A percentile compares a stretch with the other conserved stretches of the same genome.
Evolutionary conservation across 2,113 vertebrate species (phyloP).

Genomic region (Epinephelus fuscoguttatus): DNA sequence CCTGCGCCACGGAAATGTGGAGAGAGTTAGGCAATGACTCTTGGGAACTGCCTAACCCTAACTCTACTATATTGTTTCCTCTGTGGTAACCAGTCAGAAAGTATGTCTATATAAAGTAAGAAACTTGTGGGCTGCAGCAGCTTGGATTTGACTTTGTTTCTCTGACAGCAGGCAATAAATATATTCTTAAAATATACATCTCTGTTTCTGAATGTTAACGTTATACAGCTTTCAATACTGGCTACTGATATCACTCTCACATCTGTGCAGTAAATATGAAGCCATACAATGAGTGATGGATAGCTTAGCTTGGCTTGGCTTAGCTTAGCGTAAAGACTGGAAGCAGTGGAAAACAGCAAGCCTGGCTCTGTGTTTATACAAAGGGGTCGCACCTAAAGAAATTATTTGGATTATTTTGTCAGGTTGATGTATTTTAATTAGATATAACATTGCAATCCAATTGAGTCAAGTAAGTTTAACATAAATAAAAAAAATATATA

Average conservation of each 20-base stretch:
- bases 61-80: constrained; percentile 67
- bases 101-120: constrained; percentile 49
- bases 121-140: constrained; percentile 32
- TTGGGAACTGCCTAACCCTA: constrained; percentile 54
- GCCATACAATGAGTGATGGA: neutral
- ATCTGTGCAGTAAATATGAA: neutral
- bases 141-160: constrained; percentile 43
- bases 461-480: too few species aligned
- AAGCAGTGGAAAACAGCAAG: neutral
- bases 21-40: constrained; percentile 51
- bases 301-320: neutral
- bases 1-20: constrained; percentile 64
- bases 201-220: neutral
- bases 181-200: neutral
- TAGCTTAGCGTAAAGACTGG: neutral
- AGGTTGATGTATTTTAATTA: too few species aligned
- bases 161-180: constrained; percentile 21
- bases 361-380: neutral
- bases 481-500: too few species aligned
- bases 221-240: neutral
- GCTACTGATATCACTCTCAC: neutral
- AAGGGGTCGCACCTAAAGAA: too few species aligned
- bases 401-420: too few species aligned
- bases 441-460: too few species aligned
- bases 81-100: constrained; percentile 61